Conservation (phyloP, 2,797 vertebrate species). For the Epinephelus coioides region DNA sequence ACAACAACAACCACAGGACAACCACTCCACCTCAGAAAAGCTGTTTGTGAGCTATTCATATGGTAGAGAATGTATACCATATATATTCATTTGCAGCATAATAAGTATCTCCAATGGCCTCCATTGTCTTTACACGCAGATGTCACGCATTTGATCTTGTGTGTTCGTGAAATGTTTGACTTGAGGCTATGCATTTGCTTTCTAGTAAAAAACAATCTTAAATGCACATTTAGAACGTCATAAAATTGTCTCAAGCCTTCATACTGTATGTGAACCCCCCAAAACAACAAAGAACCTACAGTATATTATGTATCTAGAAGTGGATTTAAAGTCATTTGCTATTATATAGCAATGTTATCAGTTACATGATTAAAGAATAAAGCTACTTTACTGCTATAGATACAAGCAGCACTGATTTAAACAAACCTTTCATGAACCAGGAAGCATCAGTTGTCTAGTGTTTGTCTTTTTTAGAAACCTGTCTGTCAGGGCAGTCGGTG, state of each 20-base stretch:
- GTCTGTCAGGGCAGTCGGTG: background rate
- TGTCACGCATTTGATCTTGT: background rate
- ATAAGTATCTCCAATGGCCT: constrained; percentile 6
- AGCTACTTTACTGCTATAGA: background rate
- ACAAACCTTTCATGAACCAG: background rate
- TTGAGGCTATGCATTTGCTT: constrained; percentile 1
- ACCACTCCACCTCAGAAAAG: background rate
- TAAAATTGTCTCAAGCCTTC: background rate
- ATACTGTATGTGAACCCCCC: background rate
- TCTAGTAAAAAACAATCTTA: background rate
- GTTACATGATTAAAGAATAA: background rate
- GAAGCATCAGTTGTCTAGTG: background rate
- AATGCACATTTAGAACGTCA: background rate
- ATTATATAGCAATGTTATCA: background rate
- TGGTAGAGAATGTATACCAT: constrained; percentile 11
- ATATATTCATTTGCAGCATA: constrained; percentile 10
- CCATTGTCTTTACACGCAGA: constrained; percentile 4
- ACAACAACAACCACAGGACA: background rate
- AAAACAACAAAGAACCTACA: background rate
- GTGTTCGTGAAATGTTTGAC: constrained; percentile 10
- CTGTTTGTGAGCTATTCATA: constrained; percentile 16
- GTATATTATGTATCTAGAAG: background rate
- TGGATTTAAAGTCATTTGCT: background rate
- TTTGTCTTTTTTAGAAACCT: background rate
- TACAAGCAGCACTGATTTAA: background rate